Base-by-base conservation (phyloP, 2,888 invertebrate species). In the Eristalinus aeneus region DNA sequence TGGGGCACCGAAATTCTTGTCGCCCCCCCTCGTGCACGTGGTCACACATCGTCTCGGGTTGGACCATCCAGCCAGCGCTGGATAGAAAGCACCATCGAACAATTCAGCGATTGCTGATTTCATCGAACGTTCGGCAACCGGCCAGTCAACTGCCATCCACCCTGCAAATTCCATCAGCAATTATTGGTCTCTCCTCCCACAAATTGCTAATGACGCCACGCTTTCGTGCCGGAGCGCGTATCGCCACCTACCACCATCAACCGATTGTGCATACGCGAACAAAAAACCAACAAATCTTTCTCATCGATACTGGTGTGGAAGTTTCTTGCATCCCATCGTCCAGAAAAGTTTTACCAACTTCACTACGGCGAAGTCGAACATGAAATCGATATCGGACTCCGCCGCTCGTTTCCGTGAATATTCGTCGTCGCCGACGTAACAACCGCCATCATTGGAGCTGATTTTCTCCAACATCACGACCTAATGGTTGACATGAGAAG, bases 321-420 rank as follows among this genome's bases (percentile, higher is more conserved):
- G 34, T 68, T n/a, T 67, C 67, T 20, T 46, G 65, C 16, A 67
- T 16, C 31, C 60, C 39, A 22, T 23, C 27, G 11, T 22, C 69
- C 6, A 9, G 36, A 3, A 39, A 36, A 23, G 16, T 63, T 9
- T 16, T 5, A 20, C 56, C 56, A 63, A 22, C 63, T 16, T 11
- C 63, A 20, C 34, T 67, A 54, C 31, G 60, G 71, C 23, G 31
- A 54, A 31, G 54, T 67, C n/a, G 31, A n/a, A 16, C 67, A 67
- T 8, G 32, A 31, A 27, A 5, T 23, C 23, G 10, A 20, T 16
- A 6, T n/a, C n/a, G n/a, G n/a, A n/a, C n/a, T n/a, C n/a, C n/a
- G n/a, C n/a, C n/a, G n/a, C n/a, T n/a, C n/a, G n/a, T n/a, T n/a
- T n/a, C n/a, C n/a, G n/a, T n/a, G n/a, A n/a, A n/a, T n/a, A n/a